A percentile compares a stretch with the other conserved stretches of the same genome.
phyloP scores from a whole-genome alignment of 2,888 invertebrate species.

The Plagiodera versicolora region DNA sequence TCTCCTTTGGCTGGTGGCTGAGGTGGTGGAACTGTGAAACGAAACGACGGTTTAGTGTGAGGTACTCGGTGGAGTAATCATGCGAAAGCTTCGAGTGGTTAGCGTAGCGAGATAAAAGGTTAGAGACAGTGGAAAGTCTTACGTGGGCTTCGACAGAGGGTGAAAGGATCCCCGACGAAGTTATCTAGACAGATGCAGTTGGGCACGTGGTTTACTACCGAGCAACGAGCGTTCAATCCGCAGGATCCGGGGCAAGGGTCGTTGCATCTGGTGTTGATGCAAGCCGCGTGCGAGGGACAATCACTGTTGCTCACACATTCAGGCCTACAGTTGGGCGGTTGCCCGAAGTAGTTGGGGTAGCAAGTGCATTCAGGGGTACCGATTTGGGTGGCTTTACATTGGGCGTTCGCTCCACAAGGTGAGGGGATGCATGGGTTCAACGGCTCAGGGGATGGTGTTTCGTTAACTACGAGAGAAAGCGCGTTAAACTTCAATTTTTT shows the following conservation, averaged over 20 bases:
- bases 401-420: conserved; percentile 68
- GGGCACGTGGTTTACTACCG: conserved; percentile 74
- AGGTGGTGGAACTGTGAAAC: conserved; percentile 51
- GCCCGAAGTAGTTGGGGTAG: conserved; percentile 70
- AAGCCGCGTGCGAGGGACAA: conserved; percentile 68
- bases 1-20: conserved; percentile 58
- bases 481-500: conserved; percentile 1
- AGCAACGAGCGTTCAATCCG: conserved; percentile 70
- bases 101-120: conserved; percentile 13
- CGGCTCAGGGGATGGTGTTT: conserved; percentile 24
- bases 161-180: conserved; percentile 69
- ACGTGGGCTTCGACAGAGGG: conserved; percentile 62
- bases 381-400: conserved; percentile 56
- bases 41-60: too few species aligned
- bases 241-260: conserved; percentile 78
- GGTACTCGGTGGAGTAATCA: too few species aligned
- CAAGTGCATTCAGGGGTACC: conserved; percentile 65
- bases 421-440: conserved; percentile 67
- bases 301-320: conserved; percentile 76
- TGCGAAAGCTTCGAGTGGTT: conserved; percentile 11
- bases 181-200: conserved; percentile 72
- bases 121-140: conserved; percentile 51
- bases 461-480: conserved; percentile 9
- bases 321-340: conserved; percentile 70
- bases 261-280: conserved; percentile 70